Conservation (phyloP, 2,797 vertebrate species). For the Siniperca obscura region DNA sequence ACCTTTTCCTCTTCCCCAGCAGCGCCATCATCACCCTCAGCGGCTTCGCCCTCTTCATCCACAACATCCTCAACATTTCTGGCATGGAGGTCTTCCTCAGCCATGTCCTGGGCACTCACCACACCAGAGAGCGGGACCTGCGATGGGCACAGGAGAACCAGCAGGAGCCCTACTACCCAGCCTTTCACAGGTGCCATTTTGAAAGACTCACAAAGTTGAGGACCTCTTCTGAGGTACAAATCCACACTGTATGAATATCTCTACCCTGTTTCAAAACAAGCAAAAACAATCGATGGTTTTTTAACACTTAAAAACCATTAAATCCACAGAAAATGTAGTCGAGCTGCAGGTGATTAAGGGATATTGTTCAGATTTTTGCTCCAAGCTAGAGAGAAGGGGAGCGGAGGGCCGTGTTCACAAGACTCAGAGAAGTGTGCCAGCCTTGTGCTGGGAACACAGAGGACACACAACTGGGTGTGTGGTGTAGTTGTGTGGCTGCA, state of each 20-base stretch:
- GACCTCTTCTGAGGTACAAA: constrained; percentile 7
- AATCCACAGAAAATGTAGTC: constrained; percentile 5
- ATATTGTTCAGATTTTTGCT: constrained; percentile 16
- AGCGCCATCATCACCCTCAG: background rate
- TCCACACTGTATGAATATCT: constrained; percentile 2
- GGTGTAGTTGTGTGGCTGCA: constrained; percentile 52
- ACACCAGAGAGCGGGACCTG: constrained; percentile 56
- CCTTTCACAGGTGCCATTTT: constrained; percentile 78
- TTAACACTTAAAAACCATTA: background rate
- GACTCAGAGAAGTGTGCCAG: constrained; percentile 45
- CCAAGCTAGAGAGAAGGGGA: constrained; percentile 6
- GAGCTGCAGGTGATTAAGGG: background rate
- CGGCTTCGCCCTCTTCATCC: constrained; percentile 50
- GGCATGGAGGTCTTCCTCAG: constrained; percentile 54
- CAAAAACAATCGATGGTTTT: background rate
- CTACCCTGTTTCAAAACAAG: constrained; percentile 9
- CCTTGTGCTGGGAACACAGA: constrained; percentile 62
- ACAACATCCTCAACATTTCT: constrained; percentile 44
- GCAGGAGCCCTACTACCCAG: constrained; percentile 77
- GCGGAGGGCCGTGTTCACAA: constrained; percentile 13
- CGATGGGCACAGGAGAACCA: constrained; percentile 79
- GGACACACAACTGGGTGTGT: constrained; percentile 56
- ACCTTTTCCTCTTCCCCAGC: constrained; percentile 14
- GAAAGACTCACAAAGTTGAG: constrained; percentile 9
- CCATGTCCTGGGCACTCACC: constrained; percentile 62